Evolutionary conservation across 2,113 vertebrate species (phyloP).

Genomic region (Gobio gobio): DNA sequence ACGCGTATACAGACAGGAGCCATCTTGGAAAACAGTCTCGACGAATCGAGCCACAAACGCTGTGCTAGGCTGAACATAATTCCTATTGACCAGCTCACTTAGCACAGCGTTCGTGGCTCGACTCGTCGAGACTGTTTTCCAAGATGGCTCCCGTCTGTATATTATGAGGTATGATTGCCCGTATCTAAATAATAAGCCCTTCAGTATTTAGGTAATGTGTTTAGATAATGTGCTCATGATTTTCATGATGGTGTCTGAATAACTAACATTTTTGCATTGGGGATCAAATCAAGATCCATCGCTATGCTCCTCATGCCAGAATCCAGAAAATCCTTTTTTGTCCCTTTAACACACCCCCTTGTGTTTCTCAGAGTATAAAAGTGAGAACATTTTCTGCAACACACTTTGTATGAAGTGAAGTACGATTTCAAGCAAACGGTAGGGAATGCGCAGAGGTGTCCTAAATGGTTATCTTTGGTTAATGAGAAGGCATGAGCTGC

Average conservation of each 20-base stretch:
- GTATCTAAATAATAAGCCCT: no score
- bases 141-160: no score
- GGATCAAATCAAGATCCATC: no score
- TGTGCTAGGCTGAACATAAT: no score
- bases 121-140: no score
- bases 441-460: not conserved
- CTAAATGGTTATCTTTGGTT: conserved; percentile 26
- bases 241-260: not conserved
- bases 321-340: not conserved
- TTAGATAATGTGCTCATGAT: not conserved
- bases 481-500: conserved; percentile 46
- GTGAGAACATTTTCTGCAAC: not conserved
- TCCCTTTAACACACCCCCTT: not conserved
- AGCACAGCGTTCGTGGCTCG: no score
- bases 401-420: not conserved
- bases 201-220: not conserved
- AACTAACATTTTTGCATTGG: not conserved
- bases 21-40: no score
- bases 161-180: not conserved
- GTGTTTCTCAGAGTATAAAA: not conserved
- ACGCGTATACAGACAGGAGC: no score
- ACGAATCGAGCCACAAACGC: no score
- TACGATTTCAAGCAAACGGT: not conserved
- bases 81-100: no score
- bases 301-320: no score